A percentile compares a stretch with the other conserved stretches of the same genome.
Conservation (phyloP, 2,888 invertebrate genomes). For the Syrista parreyssii region DNA sequence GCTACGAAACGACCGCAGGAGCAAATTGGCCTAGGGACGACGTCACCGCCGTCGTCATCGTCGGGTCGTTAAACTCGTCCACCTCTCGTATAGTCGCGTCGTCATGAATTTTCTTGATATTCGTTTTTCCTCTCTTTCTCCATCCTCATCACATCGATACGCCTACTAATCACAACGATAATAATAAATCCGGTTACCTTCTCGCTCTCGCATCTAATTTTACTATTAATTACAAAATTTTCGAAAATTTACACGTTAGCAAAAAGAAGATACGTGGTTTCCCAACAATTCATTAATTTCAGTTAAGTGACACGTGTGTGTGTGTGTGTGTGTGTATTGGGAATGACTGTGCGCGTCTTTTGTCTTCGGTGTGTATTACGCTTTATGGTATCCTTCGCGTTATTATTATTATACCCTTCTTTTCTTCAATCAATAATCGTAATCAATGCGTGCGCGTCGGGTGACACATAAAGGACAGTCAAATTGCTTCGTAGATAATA, state of each 20-base stretch:
- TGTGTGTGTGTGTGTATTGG: background rate
- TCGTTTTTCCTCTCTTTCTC: conserved; percentile 12
- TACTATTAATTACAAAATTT: conserved; percentile 34
- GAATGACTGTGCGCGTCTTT: background rate
- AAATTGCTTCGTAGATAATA: background rate
- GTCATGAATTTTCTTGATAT: conserved; percentile 19
- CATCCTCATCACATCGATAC: background rate
- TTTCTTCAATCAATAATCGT: background rate
- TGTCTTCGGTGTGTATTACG: background rate
- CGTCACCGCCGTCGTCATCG: conserved; percentile 12
- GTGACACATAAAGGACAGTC: background rate
- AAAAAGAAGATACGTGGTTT: conserved; percentile 9
- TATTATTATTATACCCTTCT: background rate
- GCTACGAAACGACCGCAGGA: conserved; percentile 58
- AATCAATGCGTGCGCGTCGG: background rate
- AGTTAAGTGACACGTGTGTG: background rate
- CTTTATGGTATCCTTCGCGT: background rate
- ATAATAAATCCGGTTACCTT: conserved; percentile 4
- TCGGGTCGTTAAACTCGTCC: conserved; percentile 23
- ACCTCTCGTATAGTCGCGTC: conserved; percentile 25
- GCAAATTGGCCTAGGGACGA: conserved; percentile 57
- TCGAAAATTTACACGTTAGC: conserved; percentile 35
- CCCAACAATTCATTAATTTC: background rate
- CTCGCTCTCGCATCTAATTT: conserved; percentile 19
- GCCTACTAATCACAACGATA: conserved; percentile 2